Base-by-base conservation (phyloP, 37 sponge, comb jelly and placozoan genomes). In the Lycopodina hypogea region DNA sequence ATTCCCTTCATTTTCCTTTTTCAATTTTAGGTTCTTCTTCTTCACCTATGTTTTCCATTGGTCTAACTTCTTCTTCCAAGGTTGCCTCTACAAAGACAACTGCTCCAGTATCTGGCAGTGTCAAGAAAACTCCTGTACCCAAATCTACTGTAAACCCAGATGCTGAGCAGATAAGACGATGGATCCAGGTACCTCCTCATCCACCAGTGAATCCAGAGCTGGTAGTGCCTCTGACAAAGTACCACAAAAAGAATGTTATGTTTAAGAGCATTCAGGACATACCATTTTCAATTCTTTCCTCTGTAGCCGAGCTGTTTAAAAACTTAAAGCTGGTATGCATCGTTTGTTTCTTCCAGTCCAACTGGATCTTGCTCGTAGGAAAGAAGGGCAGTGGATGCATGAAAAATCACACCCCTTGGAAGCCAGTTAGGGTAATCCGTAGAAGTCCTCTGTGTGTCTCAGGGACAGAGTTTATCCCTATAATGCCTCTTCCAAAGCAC, bases 401-500 rank as follows among this genome's bases (percentile, higher is more conserved):
- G 2, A 32, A 39, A 26, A 78, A 78, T 1, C 88, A 87, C 57
- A 60, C 34, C 11, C 38, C 52, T 0, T 87, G 88, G 88, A 76
- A 45, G 36, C 66, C 58, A 3, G 32, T 90, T 28, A 68, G 32
- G 24, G 85, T 90, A 33, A 81, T 90, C 35, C 90, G 86, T 4
- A 12, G 56, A 4, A 68, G 86, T 32, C 14, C 40, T 4, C 71
- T 90, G 52, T 90, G 90, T 71, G 42, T 60, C 59, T 42, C 55
- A 32, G 59, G 71, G 32, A 61, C 79, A 4, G 23, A 60, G 0
- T 59, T 32, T 48, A 37, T 85, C 35, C 71, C 90, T 33, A 69
- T 90, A 15, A 78, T 72, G 11, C 86, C 90, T 0, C 37, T 76
- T 3, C 90, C 90, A 2, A 70, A 68, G 24, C 88, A 87, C 72